These are phyloP conservation scores for Sparus aurata DNA, from an alignment of 2,797 vertebrate genomes.

Conservation along the genomic window DNA sequence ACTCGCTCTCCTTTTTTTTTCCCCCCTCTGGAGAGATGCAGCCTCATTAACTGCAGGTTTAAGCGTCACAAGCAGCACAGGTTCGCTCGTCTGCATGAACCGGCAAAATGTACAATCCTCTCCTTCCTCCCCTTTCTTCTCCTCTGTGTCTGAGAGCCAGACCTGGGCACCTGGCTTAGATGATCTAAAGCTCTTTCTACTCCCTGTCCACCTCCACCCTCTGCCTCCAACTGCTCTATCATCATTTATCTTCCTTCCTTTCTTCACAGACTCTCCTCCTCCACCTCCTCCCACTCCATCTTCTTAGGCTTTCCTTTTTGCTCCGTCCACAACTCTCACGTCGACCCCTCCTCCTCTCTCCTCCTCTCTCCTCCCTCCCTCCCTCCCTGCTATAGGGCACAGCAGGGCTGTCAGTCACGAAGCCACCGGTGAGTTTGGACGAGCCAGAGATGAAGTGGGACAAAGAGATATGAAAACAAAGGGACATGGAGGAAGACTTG, in stretches of 20 bases:
- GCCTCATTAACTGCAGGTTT: conserved; percentile 70
- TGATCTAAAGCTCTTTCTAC: conserved; percentile 58
- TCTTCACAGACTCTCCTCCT: conserved; percentile 46
- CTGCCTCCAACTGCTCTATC: conserved; percentile 50
- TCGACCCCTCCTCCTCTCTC: conserved; percentile 31
- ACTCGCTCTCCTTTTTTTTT: conserved; percentile 2
- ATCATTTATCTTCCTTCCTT: conserved; percentile 66
- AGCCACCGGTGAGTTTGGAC: conserved; percentile 54
- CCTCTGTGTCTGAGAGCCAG: conserved; percentile 35
- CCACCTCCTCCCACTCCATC: conserved; percentile 7
- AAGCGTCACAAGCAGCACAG: conserved; percentile 47
- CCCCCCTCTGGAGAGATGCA: conserved; percentile 36
- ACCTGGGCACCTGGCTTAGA: conserved; percentile 60
- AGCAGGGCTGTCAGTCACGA: conserved; percentile 75
- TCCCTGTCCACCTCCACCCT: not conserved
- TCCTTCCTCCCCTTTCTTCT: not conserved
- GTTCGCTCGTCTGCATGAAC: conserved; percentile 34
- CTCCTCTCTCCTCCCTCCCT: conserved; percentile 21
- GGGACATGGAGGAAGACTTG: conserved; percentile 11
- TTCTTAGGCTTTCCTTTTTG: conserved; percentile 30
- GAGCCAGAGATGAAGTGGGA: conserved; percentile 24
- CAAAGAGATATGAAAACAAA: not conserved
- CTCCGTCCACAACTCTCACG: conserved; percentile 34
- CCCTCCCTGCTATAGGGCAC: conserved; percentile 33
- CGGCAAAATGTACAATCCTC: conserved; percentile 40